phyloP scores from a whole-genome alignment of 1,140 invertebrate species.

The Leptopilina boulardi region DNA sequence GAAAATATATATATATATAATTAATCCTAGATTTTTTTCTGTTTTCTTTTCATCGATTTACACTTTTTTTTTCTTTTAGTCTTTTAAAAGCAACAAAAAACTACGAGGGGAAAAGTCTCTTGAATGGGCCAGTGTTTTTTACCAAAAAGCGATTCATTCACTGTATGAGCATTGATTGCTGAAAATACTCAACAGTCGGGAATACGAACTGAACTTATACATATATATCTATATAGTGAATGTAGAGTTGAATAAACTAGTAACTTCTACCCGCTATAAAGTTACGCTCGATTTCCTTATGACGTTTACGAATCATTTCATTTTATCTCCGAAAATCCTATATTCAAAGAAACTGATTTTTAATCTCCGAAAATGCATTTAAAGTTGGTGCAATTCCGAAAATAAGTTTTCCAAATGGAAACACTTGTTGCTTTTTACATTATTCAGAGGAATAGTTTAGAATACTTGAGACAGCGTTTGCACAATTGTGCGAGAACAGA shows the following conservation, averaged over 20 bases:
- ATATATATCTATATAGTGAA: neutral
- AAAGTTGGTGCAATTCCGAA: neutral
- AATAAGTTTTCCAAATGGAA: conserved; percentile 5
- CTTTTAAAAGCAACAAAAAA: neutral
- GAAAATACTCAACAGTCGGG: neutral
- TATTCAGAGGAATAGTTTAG: neutral
- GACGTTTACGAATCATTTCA: conserved; percentile 1
- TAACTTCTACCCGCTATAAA: neutral
- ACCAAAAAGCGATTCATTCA: conserved; percentile 14
- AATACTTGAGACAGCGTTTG: neutral
- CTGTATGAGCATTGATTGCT: neutral
- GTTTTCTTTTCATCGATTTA: neutral
- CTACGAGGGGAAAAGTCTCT: neutral
- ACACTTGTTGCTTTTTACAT: conserved; percentile 28
- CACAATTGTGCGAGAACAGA: neutral
- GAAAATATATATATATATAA: neutral
- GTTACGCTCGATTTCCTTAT: conserved; percentile 12
- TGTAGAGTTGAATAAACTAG: conserved; percentile 2
- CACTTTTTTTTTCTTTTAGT: neutral
- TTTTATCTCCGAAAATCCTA: neutral
- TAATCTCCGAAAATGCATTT: neutral
- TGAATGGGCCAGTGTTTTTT: neutral
- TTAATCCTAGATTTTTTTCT: neutral
- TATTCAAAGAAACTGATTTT: neutral
- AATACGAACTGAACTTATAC: neutral